A percentile compares a stretch with the other conserved stretches of the same genome.
phyloP scores from a whole-genome alignment of 23 tunicate genomes.

The Phallusia fumigata region DNA sequence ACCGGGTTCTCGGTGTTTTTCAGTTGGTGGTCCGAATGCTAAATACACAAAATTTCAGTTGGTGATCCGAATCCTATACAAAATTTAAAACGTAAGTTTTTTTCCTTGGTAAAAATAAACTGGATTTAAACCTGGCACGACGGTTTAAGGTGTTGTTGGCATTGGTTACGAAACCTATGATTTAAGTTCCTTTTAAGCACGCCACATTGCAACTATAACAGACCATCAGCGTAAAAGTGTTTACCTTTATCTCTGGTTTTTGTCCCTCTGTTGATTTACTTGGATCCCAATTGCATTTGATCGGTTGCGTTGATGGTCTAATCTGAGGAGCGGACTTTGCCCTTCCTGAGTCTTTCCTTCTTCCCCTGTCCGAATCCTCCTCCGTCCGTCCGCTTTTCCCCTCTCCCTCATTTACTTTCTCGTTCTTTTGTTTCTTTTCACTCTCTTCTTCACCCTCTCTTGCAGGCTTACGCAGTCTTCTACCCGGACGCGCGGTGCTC shows the following conservation, averaged over 20 bases:
- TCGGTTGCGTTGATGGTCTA: conserved; percentile 67
- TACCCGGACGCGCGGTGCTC: conserved; percentile 10
- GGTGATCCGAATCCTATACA: no score
- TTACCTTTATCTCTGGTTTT: conserved; percentile 34
- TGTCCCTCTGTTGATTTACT: background rate
- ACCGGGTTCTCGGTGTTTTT: conserved; percentile 83
- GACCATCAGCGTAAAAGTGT: background rate
- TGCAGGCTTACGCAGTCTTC: background rate
- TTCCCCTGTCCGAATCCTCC: background rate
- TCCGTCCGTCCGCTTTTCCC: background rate
- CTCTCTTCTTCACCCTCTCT: background rate
- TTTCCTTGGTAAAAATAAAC: no score
- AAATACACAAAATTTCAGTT: background rate
- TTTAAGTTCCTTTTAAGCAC: no score
- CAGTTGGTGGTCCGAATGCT: conserved; percentile 82
- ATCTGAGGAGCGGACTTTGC: conserved; percentile 39
- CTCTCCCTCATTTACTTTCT: background rate
- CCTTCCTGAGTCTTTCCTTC: background rate
- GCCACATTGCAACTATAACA: no score
- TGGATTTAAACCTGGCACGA: no score
- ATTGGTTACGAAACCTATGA: no score
- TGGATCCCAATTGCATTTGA: conserved; percentile 81
- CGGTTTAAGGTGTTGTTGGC: no score
- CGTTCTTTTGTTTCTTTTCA: background rate
- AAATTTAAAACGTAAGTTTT: no score